Evolutionary conservation across 1,140 invertebrate genomes (phyloP).

Genomic region (Heliothis virescens): DNA sequence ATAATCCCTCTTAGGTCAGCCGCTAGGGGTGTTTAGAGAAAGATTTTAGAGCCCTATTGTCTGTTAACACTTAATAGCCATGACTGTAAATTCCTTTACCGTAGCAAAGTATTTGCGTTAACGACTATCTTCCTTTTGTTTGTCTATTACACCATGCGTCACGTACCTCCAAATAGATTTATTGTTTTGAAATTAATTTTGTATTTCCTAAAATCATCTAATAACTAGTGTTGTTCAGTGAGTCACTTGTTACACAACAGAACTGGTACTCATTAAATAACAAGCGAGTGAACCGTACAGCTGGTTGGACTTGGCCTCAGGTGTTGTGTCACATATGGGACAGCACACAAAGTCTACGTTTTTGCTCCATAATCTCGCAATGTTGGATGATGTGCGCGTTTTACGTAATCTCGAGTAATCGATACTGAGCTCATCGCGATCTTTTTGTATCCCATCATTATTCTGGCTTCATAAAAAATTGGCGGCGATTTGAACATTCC

Average conservation of each 20-base stretch:
- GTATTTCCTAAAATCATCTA: too few relatives aligned
- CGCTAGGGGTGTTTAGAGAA: too few relatives aligned
- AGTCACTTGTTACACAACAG: background rate
- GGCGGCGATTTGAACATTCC: too few relatives aligned
- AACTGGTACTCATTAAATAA: background rate
- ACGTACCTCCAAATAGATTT: background rate
- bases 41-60: background rate
- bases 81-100: background rate
- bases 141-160: background rate
- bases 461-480: too few relatives aligned
- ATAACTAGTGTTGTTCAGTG: background rate
- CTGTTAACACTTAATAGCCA: background rate
- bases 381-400: too few relatives aligned
- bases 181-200: background rate
- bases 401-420: too few relatives aligned
- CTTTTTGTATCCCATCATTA: too few relatives aligned
- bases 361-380: too few relatives aligned
- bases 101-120: background rate
- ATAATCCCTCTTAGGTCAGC: too few relatives aligned
- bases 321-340: background rate
- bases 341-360: too few relatives aligned
- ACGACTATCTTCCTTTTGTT: background rate
- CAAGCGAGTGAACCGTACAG: too few relatives aligned
- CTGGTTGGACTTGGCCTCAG: background rate
- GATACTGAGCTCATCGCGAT: too few relatives aligned